Percentiles rank a stretch among this genome's conserved stretches.
Evolutionary conservation across 2,888 invertebrate species (phyloP).

Genomic region (Lochmaea capreae): DNA sequence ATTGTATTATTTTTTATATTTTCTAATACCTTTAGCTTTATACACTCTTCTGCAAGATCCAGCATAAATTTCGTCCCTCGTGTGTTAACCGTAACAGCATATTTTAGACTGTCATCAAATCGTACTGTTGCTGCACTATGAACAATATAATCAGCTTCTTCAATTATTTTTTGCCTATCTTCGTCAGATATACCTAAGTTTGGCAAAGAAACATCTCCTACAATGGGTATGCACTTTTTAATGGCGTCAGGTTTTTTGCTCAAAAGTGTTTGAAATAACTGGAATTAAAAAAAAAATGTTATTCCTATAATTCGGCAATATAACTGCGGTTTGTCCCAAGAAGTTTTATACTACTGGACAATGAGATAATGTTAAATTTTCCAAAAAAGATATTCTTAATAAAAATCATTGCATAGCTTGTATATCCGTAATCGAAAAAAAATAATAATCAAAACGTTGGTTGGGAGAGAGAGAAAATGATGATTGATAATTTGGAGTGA

Average conservation of each 20-base stretch:
- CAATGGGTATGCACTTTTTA: constrained; percentile 68
- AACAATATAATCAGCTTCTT: constrained; percentile 73
- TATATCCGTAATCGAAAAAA: too few species aligned
- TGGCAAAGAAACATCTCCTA: constrained; percentile 67
- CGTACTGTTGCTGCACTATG: constrained; percentile 81
- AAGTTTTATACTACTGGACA: not conserved
- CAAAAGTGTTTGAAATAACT: constrained; percentile 83
- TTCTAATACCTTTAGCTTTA: constrained; percentile 62
- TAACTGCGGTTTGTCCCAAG: not conserved
- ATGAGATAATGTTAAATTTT: too few species aligned
- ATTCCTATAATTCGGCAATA: not conserved
- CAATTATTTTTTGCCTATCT: constrained; percentile 66
- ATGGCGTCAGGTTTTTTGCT: constrained; percentile 68
- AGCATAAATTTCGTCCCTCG: constrained; percentile 61
- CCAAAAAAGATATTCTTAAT: too few species aligned
- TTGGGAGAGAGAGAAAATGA: too few species aligned
- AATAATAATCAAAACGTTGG: too few species aligned
- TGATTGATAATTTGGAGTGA: too few species aligned
- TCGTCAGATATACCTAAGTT: constrained; percentile 65
- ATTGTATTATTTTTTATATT: not conserved
- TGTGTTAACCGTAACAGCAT: constrained; percentile 75
- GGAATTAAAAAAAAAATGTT: constrained; percentile 54
- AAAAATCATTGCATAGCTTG: too few species aligned
- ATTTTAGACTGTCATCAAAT: constrained; percentile 75
- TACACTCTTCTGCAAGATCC: constrained; percentile 58